Evolutionary conservation across 1,140 invertebrate species (phyloP).

Genomic region (Cyclargus thomasi): DNA sequence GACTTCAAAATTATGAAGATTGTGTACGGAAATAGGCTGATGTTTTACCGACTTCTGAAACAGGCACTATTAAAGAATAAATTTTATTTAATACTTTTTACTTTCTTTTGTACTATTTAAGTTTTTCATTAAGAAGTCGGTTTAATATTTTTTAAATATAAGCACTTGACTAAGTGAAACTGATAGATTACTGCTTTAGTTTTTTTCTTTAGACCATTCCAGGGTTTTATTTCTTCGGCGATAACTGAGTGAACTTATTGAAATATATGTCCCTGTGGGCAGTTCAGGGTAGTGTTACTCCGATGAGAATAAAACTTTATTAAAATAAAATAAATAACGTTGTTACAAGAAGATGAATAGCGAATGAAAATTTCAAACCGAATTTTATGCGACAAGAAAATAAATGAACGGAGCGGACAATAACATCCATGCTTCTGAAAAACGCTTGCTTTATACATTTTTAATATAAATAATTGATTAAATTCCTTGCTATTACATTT

Average conservation of each 20-base stretch:
- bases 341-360: not conserved
- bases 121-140: no score
- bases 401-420: not conserved
- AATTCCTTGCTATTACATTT: not conserved
- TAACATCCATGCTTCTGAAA: not conserved
- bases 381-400: slow-evolving; percentile 5
- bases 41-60: no score
- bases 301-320: slow-evolving; percentile 12
- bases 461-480: not conserved
- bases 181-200: no score
- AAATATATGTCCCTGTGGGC: slow-evolving; percentile 64
- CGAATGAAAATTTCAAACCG: not conserved
- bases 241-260: slow-evolving; percentile 55
- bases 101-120: no score
- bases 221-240: slow-evolving; percentile 19
- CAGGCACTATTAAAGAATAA: no score
- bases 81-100: no score
- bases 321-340: slow-evolving; percentile 5
- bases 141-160: no score
- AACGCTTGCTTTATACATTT: not conserved
- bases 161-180: no score
- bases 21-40: no score
- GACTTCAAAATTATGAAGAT: no score
- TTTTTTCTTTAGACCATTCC: not conserved
- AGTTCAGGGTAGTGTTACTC: slow-evolving; percentile 23